Conservation (phyloP, 64 coral and sea anemone genomes). For the Catalaphyllia jardinei region DNA sequence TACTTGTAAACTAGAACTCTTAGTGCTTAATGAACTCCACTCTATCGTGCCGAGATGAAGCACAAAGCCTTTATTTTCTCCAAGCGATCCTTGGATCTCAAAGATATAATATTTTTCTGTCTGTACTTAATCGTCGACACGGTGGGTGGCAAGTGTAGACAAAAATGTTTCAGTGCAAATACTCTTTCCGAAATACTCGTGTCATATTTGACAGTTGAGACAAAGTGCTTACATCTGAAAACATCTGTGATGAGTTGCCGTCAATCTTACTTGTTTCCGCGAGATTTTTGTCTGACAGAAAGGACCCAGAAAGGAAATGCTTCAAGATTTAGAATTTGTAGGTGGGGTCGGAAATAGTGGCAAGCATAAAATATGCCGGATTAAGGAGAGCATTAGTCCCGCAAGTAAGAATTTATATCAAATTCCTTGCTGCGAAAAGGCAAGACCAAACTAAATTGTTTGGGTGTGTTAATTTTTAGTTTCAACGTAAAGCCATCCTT, state of each 20-base stretch:
- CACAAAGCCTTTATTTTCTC: too few species aligned
- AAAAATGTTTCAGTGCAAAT: neutral
- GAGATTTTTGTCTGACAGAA: neutral
- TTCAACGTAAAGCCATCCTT: too few species aligned
- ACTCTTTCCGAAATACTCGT: neutral
- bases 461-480: too few species aligned
- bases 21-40: too few species aligned
- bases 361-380: neutral
- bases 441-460: too few species aligned
- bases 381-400: neutral
- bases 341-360: neutral
- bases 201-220: neutral
- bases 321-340: neutral
- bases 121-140: neutral
- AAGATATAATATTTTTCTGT: too few species aligned
- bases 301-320: neutral
- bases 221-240: neutral
- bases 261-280: neutral
- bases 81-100: too few species aligned
- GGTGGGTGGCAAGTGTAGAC: neutral
- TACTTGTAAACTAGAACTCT: too few species aligned
- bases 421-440: too few species aligned
- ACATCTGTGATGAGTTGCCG: neutral
- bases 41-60: too few species aligned
- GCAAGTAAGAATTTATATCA: neutral